These are phyloP conservation scores for Anarrhichthys ocellatus DNA, from an alignment of 2,113 vertebrate genomes.

Conservation along the genomic window DNA sequence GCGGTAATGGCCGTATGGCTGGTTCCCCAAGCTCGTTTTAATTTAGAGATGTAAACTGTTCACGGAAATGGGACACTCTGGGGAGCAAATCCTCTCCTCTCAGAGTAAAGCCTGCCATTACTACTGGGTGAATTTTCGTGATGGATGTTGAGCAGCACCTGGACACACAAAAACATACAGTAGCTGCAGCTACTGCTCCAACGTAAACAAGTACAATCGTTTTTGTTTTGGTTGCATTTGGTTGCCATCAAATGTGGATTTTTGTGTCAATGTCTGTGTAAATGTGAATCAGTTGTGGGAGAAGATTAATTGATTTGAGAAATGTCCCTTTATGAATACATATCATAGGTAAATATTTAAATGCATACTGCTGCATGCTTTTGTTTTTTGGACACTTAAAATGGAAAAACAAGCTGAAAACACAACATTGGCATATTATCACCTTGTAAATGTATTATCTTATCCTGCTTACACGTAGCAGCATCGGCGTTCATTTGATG, in stretches of 20 bases:
- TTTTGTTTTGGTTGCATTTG: not conserved
- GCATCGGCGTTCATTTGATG: not conserved
- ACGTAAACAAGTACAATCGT: not conserved
- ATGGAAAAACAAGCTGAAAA: not conserved
- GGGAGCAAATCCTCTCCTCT: conserved; percentile 39
- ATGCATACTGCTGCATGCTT: not conserved
- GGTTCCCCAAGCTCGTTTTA: conserved; percentile 44
- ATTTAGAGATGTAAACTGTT: conserved; percentile 56
- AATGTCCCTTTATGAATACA: not conserved
- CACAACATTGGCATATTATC: not conserved
- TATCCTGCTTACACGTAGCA: not conserved
- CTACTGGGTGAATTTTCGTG: not conserved
- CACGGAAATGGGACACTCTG: conserved; percentile 20
- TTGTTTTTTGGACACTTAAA: not conserved
- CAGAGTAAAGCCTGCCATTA: conserved; percentile 24
- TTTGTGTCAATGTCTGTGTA: too few relatives aligned
- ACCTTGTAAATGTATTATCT: not conserved
- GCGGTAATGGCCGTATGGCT: conserved; percentile 66
- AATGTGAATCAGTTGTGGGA: not conserved
- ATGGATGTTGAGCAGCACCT: not conserved
- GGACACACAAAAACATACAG: not conserved
- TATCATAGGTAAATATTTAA: not conserved
- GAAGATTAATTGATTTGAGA: not conserved
- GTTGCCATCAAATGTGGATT: not conserved
- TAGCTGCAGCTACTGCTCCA: not conserved